Evolutionary conservation across 2,797 vertebrate genomes (phyloP).

Genomic region (Hoplostethus mediterraneus): DNA sequence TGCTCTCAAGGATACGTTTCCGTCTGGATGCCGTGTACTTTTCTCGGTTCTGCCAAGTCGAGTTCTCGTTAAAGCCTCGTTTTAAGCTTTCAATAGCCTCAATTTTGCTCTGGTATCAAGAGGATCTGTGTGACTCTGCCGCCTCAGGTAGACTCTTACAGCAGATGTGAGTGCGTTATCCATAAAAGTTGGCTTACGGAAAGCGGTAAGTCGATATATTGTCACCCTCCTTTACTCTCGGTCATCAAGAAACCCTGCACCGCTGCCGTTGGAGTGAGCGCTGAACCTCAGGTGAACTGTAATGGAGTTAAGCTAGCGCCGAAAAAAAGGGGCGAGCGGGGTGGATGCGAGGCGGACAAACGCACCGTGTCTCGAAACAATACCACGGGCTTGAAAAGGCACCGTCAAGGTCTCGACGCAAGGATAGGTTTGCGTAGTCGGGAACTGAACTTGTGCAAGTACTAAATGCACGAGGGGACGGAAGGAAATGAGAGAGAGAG

Average conservation of each 20-base stretch:
- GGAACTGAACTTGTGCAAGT: no score
- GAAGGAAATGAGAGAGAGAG: neutral
- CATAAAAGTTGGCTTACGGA: conserved; percentile 37
- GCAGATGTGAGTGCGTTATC: conserved; percentile 21
- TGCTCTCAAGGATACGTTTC: conserved; percentile 2
- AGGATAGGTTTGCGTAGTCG: no score
- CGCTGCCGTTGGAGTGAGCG: no score
- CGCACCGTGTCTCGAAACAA: neutral
- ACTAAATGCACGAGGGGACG: neutral
- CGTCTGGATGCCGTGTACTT: conserved; percentile 8
- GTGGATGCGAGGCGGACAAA: no score
- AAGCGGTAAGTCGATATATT: conserved; percentile 38
- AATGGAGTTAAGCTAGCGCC: neutral
- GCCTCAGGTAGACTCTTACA: conserved; percentile 3
- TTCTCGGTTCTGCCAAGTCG: neutral
- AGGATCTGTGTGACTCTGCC: neutral
- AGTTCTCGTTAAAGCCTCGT: neutral
- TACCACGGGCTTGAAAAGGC: neutral
- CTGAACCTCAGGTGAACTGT: conserved; percentile 34
- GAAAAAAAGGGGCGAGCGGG: no score
- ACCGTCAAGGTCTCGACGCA: no score
- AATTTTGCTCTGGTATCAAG: neutral
- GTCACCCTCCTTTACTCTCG: conserved; percentile 38
- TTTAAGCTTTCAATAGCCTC: neutral
- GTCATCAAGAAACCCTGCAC: conserved; percentile 46